Conservation (phyloP, 30 jellyfish, hydroid and myxozoan species). For the Morbakka virulenta region DNA sequence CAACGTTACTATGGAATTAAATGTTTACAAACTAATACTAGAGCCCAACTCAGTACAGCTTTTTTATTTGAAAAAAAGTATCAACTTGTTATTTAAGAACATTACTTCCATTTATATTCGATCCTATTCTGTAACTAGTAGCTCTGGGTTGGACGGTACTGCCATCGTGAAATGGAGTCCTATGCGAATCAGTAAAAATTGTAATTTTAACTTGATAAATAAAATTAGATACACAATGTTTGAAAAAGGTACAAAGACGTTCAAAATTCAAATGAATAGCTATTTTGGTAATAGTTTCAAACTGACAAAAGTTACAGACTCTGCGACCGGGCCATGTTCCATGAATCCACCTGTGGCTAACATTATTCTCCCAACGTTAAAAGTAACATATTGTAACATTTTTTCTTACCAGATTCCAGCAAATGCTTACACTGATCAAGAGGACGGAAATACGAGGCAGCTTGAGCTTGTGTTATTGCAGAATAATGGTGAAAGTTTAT, state of each 20-base stretch:
- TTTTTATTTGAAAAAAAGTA: background rate
- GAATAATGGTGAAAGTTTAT: constrained; percentile 21
- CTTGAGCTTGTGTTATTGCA: constrained; percentile 48
- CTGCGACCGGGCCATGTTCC: constrained; percentile 42
- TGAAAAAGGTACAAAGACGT: constrained; percentile 8
- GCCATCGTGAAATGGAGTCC: constrained; percentile 48
- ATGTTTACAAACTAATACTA: background rate
- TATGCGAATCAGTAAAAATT: background rate
- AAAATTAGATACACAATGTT: constrained; percentile 6
- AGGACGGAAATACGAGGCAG: constrained; percentile 87
- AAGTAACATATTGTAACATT: constrained; percentile 58
- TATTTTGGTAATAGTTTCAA: constrained; percentile 11
- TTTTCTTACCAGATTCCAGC: constrained; percentile 68
- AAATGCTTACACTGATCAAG: constrained; percentile 67
- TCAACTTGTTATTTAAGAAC: background rate
- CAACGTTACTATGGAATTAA: constrained; percentile 35
- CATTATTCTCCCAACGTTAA: constrained; percentile 26
- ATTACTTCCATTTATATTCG: constrained; percentile 25
- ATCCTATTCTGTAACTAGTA: constrained; percentile 2
- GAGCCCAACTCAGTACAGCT: constrained; percentile 28
- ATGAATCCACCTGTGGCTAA: constrained; percentile 18
- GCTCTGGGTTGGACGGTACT: background rate
- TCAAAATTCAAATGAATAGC: background rate
- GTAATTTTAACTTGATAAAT: constrained; percentile 7
- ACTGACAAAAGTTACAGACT: constrained; percentile 20